Conservation (phyloP, 2,888 invertebrate species). For the Drosophila mercatorum region DNA sequence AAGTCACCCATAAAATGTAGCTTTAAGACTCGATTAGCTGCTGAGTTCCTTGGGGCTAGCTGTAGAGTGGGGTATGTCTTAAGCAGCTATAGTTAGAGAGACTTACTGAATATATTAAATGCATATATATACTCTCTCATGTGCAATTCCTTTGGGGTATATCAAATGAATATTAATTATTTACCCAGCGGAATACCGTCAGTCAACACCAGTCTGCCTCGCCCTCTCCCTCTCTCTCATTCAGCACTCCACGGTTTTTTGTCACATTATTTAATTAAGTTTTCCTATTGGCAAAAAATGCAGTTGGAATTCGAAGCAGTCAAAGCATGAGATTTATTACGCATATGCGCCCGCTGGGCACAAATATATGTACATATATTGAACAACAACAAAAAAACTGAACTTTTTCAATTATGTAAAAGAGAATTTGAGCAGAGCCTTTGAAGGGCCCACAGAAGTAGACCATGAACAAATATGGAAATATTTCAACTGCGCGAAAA, state of each 20-base stretch:
- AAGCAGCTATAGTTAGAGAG: not conserved
- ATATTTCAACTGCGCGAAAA: not conserved
- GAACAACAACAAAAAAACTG: not conserved
- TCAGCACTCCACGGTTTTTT: not conserved
- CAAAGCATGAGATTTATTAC: not conserved
- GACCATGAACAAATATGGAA: not conserved
- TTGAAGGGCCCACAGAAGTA: not conserved
- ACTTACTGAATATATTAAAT: not conserved
- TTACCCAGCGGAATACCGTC: not conserved
- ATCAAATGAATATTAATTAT: not conserved
- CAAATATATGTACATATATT: no score
- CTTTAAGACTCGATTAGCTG: not conserved
- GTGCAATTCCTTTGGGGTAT: not conserved
- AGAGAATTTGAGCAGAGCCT: not conserved
- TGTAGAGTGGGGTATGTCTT: not conserved
- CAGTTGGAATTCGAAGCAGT: constrained; percentile 2
- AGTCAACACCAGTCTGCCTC: no score
- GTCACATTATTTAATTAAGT: constrained; percentile 7
- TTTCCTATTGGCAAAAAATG: not conserved
- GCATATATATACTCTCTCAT: not conserved
- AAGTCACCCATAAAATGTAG: not conserved
- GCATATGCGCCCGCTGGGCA: not conserved
- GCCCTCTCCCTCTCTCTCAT: not conserved
- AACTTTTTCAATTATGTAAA: not conserved
- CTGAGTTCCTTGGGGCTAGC: not conserved